Conservation (phyloP, 2,888 invertebrate genomes). For the Macrosiphum euphorbiae region DNA sequence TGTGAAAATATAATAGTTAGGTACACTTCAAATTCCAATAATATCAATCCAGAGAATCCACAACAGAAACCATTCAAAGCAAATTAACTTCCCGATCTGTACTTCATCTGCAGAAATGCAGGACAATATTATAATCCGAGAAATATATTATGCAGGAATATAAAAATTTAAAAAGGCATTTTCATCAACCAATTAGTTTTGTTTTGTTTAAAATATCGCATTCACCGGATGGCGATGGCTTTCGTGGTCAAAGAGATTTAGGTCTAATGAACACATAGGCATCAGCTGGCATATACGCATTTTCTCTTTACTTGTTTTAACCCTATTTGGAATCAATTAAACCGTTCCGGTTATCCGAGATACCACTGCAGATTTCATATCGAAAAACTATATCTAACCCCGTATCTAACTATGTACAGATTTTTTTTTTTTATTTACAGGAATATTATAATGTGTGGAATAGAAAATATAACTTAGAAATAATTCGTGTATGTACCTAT, state of each 20-base stretch:
- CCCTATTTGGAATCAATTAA: constrained; percentile 27
- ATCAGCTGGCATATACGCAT: background rate
- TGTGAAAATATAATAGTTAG: background rate
- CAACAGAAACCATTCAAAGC: background rate
- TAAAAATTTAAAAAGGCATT: background rate
- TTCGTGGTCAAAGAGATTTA: background rate
- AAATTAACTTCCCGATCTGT: background rate
- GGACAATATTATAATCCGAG: background rate
- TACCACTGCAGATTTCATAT: background rate
- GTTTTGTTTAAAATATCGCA: background rate
- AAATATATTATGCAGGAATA: background rate
- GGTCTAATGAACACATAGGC: constrained; percentile 9
- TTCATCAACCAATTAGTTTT: background rate
- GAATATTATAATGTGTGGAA: background rate
- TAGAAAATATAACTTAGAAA: background rate
- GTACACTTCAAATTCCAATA: background rate
- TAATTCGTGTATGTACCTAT: background rate
- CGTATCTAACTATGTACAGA: background rate
- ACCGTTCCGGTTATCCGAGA: constrained; percentile 34
- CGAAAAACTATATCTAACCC: background rate
- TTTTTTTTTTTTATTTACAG: background rate
- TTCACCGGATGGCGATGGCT: background rate
- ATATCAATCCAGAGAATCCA: background rate
- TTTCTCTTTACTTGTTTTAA: constrained; percentile 37
- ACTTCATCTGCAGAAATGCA: background rate